phyloP scores from a whole-genome alignment of 2,797 vertebrate genomes.

The Aselliscus stoliczkanus region DNA sequence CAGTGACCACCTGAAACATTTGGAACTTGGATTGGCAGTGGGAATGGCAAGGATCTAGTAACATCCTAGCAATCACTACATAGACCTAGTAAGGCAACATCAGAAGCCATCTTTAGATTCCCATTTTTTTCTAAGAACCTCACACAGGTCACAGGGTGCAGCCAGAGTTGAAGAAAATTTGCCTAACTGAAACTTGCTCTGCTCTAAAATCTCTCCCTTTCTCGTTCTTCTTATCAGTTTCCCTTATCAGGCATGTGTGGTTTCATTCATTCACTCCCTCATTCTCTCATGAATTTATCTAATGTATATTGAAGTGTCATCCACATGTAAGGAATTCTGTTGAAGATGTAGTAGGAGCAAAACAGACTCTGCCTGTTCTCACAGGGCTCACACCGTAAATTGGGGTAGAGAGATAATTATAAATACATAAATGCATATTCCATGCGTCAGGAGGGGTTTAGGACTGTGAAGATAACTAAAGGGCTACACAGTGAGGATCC shows the following conservation, averaged over 20 bases:
- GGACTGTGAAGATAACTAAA: background rate
- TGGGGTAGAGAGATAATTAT: background rate
- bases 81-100: background rate
- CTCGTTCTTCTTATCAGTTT: background rate
- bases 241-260: background rate
- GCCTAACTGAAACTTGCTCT: background rate
- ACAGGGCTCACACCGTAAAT: background rate
- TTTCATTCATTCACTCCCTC: background rate
- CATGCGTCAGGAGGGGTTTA: background rate
- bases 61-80: background rate
- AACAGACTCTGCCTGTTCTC: background rate
- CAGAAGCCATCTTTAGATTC: background rate
- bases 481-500: background rate
- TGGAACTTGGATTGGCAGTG: background rate
- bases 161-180: background rate
- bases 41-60: background rate
- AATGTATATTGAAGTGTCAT: background rate
- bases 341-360: background rate
- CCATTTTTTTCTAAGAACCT: background rate
- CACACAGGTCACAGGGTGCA: background rate
- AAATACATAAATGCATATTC: background rate
- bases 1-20: background rate
- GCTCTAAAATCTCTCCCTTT: background rate
- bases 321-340: background rate
- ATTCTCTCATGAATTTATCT: background rate